These are phyloP conservation scores for Chloroceryle aenea DNA, from an alignment of 2,113 vertebrate genomes.

Conservation along the genomic window DNA sequence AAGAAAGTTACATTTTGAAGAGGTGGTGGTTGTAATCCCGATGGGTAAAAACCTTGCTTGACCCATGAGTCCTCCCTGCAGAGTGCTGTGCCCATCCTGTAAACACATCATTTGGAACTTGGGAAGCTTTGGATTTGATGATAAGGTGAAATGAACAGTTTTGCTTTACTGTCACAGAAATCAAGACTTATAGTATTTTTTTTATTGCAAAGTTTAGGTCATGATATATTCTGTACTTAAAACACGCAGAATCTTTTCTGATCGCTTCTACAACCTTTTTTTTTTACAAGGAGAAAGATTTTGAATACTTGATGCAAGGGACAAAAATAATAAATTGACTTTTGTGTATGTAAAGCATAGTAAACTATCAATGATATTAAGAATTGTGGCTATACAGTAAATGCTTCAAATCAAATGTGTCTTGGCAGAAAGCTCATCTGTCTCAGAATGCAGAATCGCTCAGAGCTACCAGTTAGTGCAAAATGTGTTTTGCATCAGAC, in stretches of 20 bases:
- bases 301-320: not conserved
- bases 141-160: not conserved
- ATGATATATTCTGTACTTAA: not conserved
- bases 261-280: not conserved
- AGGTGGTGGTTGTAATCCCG: accelerated
- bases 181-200: not conserved
- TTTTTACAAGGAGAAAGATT: not conserved
- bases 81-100: accelerated
- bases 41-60: not conserved
- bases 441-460: not conserved
- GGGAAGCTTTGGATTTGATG: not conserved
- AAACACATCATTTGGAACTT: not conserved
- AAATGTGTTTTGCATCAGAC: not conserved
- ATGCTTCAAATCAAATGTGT: not conserved
- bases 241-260: not conserved
- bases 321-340: not conserved
- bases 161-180: not conserved
- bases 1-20: not conserved
- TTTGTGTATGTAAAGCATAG: not conserved
- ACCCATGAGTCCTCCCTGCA: not conserved
- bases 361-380: not conserved
- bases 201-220: not conserved
- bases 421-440: not conserved
- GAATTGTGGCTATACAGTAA: not conserved
- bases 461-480: not conserved